Conservation (phyloP, 1,140 invertebrate species). For the Hyposmocoma kahamanoa region DNA sequence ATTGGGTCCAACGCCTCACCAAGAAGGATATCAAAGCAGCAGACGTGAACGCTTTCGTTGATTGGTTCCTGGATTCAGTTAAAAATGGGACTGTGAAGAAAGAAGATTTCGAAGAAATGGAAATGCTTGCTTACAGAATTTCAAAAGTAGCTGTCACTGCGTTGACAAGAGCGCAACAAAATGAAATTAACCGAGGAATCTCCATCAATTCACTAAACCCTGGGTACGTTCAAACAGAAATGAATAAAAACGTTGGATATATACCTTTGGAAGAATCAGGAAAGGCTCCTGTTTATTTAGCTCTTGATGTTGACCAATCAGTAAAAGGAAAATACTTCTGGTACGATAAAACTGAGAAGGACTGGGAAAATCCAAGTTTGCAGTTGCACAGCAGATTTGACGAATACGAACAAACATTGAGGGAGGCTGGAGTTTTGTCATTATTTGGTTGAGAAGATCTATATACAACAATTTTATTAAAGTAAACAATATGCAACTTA, state of each 20-base stretch:
- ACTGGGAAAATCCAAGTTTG: conserved; percentile 3
- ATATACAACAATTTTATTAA: no score
- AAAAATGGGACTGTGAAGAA: conserved; percentile 18
- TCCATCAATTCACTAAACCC: conserved; percentile 77
- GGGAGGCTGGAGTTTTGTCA: not conserved
- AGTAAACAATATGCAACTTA: no score
- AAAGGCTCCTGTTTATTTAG: conserved; percentile 6
- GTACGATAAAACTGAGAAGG: conserved; percentile 5
- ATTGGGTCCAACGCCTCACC: conserved; percentile 4
- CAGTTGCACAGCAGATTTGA: conserved; percentile 2
- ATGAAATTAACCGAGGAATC: conserved; percentile 56
- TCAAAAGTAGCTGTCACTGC: conserved; percentile 80
- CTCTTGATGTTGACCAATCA: conserved; percentile 8
- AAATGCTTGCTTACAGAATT: conserved; percentile 73
- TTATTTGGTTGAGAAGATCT: no score
- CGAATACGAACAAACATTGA: not conserved
- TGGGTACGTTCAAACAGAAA: conserved; percentile 79
- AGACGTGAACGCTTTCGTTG: conserved; percentile 72
- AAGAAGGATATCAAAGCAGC: conserved; percentile 55
- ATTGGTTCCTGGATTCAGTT: conserved; percentile 74
- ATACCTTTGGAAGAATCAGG: conserved; percentile 77
- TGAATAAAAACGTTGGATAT: conserved; percentile 77
- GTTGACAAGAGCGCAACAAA: conserved; percentile 76
- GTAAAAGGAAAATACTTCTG: conserved; percentile 8
- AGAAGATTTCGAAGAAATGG: conserved; percentile 58